Evolutionary conservation across 2,797 vertebrate genomes (phyloP).

Genomic region (Phoeniculus purpureus): DNA sequence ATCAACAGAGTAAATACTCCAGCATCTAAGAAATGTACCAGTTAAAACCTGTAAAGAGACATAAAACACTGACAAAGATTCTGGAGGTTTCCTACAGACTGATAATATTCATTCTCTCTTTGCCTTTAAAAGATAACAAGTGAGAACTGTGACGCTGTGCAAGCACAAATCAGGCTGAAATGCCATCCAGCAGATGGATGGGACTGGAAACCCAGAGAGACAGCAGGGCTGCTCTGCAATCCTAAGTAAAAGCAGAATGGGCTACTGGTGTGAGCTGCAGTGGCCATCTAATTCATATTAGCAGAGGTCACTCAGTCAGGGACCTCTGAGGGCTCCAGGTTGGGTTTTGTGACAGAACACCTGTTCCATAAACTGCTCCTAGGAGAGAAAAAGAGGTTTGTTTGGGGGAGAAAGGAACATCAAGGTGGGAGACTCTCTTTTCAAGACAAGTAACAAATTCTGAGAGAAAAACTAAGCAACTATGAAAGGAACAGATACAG

Average conservation of each 20-base stretch:
- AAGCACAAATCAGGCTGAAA: not conserved
- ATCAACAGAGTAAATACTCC: not conserved
- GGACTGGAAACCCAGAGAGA: not conserved
- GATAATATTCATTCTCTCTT: not conserved
- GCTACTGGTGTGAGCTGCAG: not conserved
- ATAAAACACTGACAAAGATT: not conserved
- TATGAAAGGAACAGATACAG: not conserved
- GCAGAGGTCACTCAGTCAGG: not conserved
- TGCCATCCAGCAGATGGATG: not conserved
- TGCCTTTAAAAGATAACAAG: not conserved
- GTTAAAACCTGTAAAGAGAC: not conserved
- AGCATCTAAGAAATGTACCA: not conserved
- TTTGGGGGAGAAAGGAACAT: accelerated
- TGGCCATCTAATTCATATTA: not conserved
- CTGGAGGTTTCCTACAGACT: not conserved
- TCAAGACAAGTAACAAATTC: not conserved
- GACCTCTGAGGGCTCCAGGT: not conserved
- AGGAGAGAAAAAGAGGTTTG: not conserved
- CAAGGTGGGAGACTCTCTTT: not conserved
- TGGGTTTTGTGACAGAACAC: not conserved
- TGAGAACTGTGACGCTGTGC: not conserved
- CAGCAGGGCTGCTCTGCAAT: not conserved
- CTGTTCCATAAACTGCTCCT: not conserved
- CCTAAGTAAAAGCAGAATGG: not conserved
- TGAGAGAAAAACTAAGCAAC: not conserved